Evolutionary conservation across 2,797 vertebrate genomes (phyloP), one percentile per base, ranked within the genome.

Genomic region (Sebastolobus altivelis): DNA sequence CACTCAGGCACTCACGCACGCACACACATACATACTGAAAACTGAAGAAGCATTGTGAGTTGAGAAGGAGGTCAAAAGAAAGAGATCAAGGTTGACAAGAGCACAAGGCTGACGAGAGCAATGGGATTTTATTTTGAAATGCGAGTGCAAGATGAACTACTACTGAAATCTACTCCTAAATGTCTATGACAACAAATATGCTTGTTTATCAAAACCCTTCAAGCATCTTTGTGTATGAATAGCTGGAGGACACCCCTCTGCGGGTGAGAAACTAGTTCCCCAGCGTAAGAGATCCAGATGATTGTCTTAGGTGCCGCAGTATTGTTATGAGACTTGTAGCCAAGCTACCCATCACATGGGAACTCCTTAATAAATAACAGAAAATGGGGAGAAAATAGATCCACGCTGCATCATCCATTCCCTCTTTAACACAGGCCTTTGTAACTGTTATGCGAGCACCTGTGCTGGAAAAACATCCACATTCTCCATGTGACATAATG

Each of bases 241-340:
- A 86, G 95, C 94, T 96, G 94, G 95, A 97, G 96, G 95, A 96
- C 95, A 92, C 95, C 95, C 94, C 95, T 89, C 93, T 89, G 91
- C 83, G 89, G 95, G 95, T 95, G 94, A 89, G 91, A 95, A 95
- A 94, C 94, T 95, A 94, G 90, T 94, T 91, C 95, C 94, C 84
- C 88, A 94, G 94, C 88, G 56, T 92, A 54, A 92, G 86, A 93
- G 89, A 92, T 96, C 94, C 96, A 96, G 96, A 94, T 97, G 98
- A 99, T 99, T 98, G 98, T 99, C 97, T 97, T 95, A 93, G 97
- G 96, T 95, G 95, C 95, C 90, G 96, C 90, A 92, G 89, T 96
- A 95, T 95, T 95, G 90, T 95, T 95, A 95, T 88, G 87, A 93
- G 93, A 96, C 92, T 91, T 95, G 96, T 96, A 96, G 95, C 94